These are phyloP conservation scores for Sarcophilus harrisii DNA, from an alignment of 2,797 vertebrate species.

Conservation along the genomic window DNA sequence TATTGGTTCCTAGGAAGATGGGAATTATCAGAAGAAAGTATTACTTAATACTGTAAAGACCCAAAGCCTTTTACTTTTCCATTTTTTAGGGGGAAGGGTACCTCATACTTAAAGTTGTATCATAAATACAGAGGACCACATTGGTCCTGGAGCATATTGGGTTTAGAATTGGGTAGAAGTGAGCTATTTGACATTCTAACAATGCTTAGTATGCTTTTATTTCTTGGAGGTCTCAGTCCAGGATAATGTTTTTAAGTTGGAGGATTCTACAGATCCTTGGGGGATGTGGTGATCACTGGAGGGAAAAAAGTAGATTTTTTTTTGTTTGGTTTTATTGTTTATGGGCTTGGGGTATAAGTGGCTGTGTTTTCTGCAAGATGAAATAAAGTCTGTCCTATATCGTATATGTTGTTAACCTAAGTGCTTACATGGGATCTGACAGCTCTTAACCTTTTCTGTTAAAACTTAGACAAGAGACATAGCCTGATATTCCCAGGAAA, in stretches of 20 bases:
- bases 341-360: not conserved
- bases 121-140: not conserved
- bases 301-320: not conserved
- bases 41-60: not conserved
- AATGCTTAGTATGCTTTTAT: not conserved
- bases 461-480: not conserved
- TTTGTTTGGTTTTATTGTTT: not conserved
- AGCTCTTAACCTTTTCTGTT: not conserved
- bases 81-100: not conserved
- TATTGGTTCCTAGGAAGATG: not conserved
- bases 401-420: not conserved
- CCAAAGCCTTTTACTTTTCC: not conserved
- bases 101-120: not conserved
- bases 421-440: constrained; percentile 1
- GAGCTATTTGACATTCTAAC: not conserved
- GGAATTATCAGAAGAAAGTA: not conserved
- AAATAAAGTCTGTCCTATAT: not conserved
- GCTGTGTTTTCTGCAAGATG: not conserved
- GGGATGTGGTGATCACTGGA: not conserved
- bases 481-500: not conserved
- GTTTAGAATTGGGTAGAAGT: not conserved
- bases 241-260: not conserved
- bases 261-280: not conserved
- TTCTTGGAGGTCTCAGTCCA: not conserved
- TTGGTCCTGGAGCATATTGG: not conserved